phyloP scores from a whole-genome alignment of 2,888 invertebrate species.

The Calliopum simillimum region DNA sequence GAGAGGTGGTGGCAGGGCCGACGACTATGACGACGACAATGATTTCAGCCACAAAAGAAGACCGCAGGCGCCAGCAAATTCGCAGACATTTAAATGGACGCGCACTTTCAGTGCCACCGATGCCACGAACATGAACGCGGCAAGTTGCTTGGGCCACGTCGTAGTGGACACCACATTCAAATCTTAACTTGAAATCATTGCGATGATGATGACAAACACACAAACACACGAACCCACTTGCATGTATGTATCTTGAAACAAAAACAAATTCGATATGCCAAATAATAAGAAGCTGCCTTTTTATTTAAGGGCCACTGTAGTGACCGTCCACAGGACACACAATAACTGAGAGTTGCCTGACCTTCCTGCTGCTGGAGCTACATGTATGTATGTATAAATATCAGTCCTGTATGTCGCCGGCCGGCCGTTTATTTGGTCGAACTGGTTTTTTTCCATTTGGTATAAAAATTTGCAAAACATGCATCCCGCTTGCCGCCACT shows the following conservation, averaged over 20 bases:
- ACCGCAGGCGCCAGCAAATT: constrained; percentile 64
- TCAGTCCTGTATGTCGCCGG: too few species aligned
- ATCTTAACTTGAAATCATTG: constrained; percentile 64
- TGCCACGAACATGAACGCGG: constrained; percentile 23
- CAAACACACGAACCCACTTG: not conserved
- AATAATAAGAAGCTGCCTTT: constrained; percentile 17
- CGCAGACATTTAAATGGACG: constrained; percentile 49
- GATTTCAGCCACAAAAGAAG: constrained; percentile 57
- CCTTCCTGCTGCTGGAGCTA: too few species aligned
- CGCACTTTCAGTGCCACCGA: constrained; percentile 45
- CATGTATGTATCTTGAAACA: not conserved
- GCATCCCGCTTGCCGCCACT: too few species aligned
- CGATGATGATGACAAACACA: constrained; percentile 29
- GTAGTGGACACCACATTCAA: constrained; percentile 61
- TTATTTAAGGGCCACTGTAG: not conserved
- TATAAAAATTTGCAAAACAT: constrained; percentile 13
- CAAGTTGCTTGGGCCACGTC: constrained; percentile 16
- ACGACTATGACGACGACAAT: constrained; percentile 39
- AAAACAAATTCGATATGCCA: constrained; percentile 24
- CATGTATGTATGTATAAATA: too few species aligned
- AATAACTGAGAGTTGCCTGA: too few species aligned
- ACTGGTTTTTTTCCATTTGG: constrained; percentile 20
- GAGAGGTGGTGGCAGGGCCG: constrained; percentile 28
- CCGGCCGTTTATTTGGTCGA: not conserved
- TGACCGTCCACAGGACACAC: too few species aligned